Percentiles rank a stretch among this genome's conserved stretches.
phyloP scores from a whole-genome alignment of 53 echinoderm and acorn worm genomes.

The Antedon mediterranea region DNA sequence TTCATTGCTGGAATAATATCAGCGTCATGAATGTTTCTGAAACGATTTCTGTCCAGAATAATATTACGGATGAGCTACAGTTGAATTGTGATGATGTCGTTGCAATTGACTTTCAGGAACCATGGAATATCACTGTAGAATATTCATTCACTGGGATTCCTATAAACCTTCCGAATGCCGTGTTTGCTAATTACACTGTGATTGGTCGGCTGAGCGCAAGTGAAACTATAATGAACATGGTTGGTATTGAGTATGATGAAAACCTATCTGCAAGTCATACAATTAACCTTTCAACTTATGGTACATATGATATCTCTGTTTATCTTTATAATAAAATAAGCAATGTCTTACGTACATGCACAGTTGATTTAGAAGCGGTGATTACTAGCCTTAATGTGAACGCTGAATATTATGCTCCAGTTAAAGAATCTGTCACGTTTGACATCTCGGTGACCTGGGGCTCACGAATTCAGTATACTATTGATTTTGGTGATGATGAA shows the following conservation, averaged over 20 bases:
- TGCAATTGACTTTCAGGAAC: neutral
- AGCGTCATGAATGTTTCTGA: constrained; percentile 45
- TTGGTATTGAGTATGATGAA: neutral
- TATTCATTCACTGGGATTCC: neutral
- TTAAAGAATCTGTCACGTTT: constrained; percentile 27
- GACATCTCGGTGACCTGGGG: constrained; percentile 59
- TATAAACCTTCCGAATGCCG: neutral
- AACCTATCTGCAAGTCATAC: neutral
- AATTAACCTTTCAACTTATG: neutral
- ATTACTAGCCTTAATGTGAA: neutral
- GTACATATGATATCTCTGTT: neutral
- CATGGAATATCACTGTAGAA: neutral
- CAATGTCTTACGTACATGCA: neutral
- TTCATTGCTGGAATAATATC: constrained; percentile 49
- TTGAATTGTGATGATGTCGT: neutral
- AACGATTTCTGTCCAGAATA: constrained; percentile 74
- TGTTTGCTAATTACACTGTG: neutral
- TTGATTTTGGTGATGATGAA: constrained; percentile 64
- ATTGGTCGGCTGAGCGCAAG: neutral
- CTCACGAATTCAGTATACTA: constrained; percentile 46
- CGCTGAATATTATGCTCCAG: neutral
- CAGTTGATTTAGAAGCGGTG: neutral
- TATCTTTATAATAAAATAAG: neutral
- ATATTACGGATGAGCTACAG: neutral
- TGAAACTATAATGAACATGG: neutral